Percentiles rank a stretch among this genome's conserved stretches.
These are phyloP conservation scores for Philhelius pedissequus DNA, from an alignment of 2,888 invertebrate genomes.

Conservation along the genomic window DNA sequence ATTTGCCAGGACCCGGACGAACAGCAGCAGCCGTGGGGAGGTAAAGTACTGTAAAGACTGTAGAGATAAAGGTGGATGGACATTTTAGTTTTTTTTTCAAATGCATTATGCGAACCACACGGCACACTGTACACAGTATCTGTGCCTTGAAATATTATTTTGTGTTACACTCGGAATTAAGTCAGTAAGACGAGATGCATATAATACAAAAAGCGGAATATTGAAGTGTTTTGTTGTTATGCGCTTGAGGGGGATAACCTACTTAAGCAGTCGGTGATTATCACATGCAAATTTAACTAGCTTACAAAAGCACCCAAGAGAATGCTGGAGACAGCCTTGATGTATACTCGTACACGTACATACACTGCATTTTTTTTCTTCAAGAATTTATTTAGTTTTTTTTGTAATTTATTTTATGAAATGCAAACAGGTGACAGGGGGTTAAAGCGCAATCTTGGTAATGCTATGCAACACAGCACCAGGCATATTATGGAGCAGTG, in stretches of 20 bases:
- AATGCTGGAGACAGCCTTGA: slow-evolving; percentile 56
- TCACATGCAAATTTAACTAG: slow-evolving; percentile 68
- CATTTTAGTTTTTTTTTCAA: neutral
- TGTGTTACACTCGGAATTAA: slow-evolving; percentile 25
- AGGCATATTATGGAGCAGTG: neutral
- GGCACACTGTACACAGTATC: slow-evolving; percentile 5
- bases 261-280: slow-evolving; percentile 66
- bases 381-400: neutral
- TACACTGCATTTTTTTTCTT: neutral
- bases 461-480: slow-evolving; percentile 1
- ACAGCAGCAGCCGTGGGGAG: neutral
- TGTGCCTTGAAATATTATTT: slow-evolving; percentile 32
- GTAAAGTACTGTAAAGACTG: too few species aligned
- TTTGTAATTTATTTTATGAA: slow-evolving; percentile 21
- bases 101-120: neutral
- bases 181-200: slow-evolving; percentile 35
- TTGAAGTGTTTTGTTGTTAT: slow-evolving; percentile 41
- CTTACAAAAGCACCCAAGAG: slow-evolving; percentile 51
- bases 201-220: slow-evolving; percentile 53
- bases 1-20: slow-evolving; percentile 5
- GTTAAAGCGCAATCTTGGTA: slow-evolving; percentile 5
- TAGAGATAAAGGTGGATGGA: neutral
- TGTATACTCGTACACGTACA: slow-evolving; percentile 3
- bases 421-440: slow-evolving; percentile 63
- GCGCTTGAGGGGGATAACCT: slow-evolving; percentile 63